Evolutionary conservation across 1,140 invertebrate species (phyloP).

Genomic region (Eulimnadia texana): DNA sequence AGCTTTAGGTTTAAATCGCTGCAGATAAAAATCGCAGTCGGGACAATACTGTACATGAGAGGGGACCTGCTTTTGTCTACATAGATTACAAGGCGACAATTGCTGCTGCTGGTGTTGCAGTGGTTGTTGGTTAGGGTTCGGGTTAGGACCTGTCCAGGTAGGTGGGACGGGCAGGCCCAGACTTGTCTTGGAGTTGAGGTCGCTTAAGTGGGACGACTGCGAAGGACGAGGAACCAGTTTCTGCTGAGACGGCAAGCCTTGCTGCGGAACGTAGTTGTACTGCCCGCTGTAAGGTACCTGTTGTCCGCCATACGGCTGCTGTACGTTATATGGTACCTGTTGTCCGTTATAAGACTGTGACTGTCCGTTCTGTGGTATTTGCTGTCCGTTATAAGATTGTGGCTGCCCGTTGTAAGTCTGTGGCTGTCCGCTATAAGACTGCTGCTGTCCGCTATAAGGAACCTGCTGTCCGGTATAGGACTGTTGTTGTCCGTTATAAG

Average conservation of each 20-base stretch:
- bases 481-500: not conserved
- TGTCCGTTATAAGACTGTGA: too few relatives aligned
- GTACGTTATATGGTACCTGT: too few relatives aligned
- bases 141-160: conserved; percentile 6
- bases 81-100: conserved; percentile 54
- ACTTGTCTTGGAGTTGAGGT: conserved; percentile 17
- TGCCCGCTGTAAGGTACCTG: not conserved
- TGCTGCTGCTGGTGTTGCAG: conserved; percentile 1
- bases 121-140: too few relatives aligned
- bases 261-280: not conserved
- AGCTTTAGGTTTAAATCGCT: conserved; percentile 41
- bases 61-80: conserved; percentile 60
- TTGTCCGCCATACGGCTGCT: too few relatives aligned
- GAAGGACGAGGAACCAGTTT: not conserved
- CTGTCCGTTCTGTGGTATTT: not conserved
- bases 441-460: not conserved
- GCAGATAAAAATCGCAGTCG: conserved; percentile 84
- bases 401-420: not conserved
- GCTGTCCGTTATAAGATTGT: not conserved
- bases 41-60: conserved; percentile 63
- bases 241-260: not conserved
- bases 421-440: not conserved
- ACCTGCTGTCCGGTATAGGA: not conserved
- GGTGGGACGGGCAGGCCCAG: conserved; percentile 10
- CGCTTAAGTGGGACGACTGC: conserved; percentile 14